These are phyloP conservation scores for Drosophila paulistorum DNA, from an alignment of 1,140 invertebrate species.

Conservation along the genomic window DNA sequence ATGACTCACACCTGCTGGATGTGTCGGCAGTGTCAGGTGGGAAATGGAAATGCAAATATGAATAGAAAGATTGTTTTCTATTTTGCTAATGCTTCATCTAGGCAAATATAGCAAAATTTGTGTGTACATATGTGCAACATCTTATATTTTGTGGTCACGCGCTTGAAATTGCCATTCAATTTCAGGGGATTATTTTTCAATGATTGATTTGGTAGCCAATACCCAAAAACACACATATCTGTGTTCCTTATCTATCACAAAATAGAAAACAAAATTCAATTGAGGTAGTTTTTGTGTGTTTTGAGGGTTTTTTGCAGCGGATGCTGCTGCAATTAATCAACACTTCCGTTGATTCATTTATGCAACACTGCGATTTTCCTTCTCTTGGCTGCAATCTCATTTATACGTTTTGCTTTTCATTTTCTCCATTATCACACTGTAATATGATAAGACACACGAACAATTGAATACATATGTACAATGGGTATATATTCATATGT, in stretches of 20 bases:
- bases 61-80: too few species aligned
- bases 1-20: constrained; percentile 53
- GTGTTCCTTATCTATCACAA: constrained; percentile 2
- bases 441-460: constrained; percentile 39
- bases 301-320: constrained; percentile 11
- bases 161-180: not conserved
- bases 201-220: constrained; percentile 5
- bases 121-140: too few species aligned
- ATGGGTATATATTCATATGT: not conserved
- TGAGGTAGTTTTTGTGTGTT: too few species aligned
- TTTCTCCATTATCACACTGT: constrained; percentile 38
- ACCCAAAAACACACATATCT: not conserved
- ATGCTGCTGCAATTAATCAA: constrained; percentile 54
- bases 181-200: constrained; percentile 1
- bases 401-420: constrained; percentile 1
- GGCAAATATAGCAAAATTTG: too few species aligned
- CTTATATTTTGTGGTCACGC: constrained; percentile 3
- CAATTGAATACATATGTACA: constrained; percentile 48
- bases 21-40: constrained; percentile 25
- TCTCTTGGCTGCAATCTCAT: constrained; percentile 33
- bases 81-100: too few species aligned
- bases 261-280: too few species aligned
- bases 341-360: constrained; percentile 46
- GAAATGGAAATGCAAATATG: constrained; percentile 13
- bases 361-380: constrained; percentile 43